phyloP scores from a whole-genome alignment of 2,797 vertebrate genomes.

The Artibeus jamaicensis region DNA sequence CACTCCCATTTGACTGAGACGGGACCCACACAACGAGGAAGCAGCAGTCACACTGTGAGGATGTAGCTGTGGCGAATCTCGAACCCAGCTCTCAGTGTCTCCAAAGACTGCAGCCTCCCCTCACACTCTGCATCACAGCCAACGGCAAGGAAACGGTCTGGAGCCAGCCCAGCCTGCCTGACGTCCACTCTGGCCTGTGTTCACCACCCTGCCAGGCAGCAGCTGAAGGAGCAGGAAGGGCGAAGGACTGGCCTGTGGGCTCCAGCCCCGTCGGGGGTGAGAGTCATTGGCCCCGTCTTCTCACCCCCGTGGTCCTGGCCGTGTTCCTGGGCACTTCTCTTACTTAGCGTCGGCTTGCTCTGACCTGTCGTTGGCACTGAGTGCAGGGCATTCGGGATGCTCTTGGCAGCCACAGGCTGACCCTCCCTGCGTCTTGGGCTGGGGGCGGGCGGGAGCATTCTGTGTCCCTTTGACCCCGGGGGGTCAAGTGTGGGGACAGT shows the following conservation, averaged over 20 bases:
- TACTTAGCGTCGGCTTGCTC: not conserved
- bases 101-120: not conserved
- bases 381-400: not conserved
- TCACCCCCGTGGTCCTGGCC: not conserved
- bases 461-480: not conserved
- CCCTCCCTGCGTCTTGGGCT: not conserved
- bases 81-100: not conserved
- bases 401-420: not conserved
- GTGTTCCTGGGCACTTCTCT: not conserved
- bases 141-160: not conserved
- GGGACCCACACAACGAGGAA: not conserved
- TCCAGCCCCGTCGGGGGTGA: not conserved
- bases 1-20: not conserved
- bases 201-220: not conserved
- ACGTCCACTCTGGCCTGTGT: not conserved
- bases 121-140: not conserved
- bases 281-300: not conserved
- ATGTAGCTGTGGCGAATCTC: not conserved
- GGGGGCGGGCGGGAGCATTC: not conserved
- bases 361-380: not conserved
- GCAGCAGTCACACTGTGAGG: not conserved
- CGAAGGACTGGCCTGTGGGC: not conserved
- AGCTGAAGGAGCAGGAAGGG: conserved; percentile 50
- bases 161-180: not conserved
- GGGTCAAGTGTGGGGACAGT: accelerated